Conservation (phyloP, 2,797 vertebrate genomes). For the Hemibagrus guttatus region DNA sequence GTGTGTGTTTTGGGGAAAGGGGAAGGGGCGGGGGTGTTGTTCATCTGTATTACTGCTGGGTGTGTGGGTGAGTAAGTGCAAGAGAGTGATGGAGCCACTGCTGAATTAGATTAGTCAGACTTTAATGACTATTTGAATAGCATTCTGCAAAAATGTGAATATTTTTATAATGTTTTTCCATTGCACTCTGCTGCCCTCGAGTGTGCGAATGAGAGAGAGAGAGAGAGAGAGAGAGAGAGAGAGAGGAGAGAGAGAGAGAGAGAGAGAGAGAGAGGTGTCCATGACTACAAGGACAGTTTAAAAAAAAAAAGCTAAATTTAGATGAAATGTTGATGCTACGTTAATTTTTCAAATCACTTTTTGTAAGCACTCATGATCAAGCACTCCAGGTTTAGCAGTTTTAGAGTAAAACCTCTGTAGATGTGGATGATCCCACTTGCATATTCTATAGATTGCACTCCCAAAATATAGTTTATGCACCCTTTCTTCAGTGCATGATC, state of each 20-base stretch:
- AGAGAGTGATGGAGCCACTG: slow-evolving; percentile 56
- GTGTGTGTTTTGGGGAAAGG: slow-evolving; percentile 48
- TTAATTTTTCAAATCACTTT: not conserved
- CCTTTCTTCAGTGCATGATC: not conserved
- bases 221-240: not conserved
- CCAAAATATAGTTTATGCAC: not conserved
- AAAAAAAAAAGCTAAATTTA: not conserved
- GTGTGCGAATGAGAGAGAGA: not conserved
- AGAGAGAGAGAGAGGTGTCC: not conserved
- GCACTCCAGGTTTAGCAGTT: not conserved
- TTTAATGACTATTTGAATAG: slow-evolving; percentile 68
- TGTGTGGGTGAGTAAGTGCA: slow-evolving; percentile 54
- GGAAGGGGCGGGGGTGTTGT: slow-evolving; percentile 20
- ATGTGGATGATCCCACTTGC: not conserved
- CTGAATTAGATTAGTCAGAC: slow-evolving; percentile 68
- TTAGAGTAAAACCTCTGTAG: not conserved
- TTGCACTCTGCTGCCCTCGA: slow-evolving; percentile 63
- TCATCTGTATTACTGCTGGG: slow-evolving; percentile 59
- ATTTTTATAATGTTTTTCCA: slow-evolving; percentile 63
- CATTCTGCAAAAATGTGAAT: slow-evolving; percentile 62
- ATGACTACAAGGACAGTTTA: not conserved
- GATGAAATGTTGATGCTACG: not conserved
- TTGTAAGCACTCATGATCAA: not conserved
- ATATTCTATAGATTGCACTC: not conserved
- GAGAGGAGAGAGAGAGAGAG: not conserved